Base-by-base conservation (phyloP, 2,888 invertebrate species). In the Rhynchonema sp. region DNA sequence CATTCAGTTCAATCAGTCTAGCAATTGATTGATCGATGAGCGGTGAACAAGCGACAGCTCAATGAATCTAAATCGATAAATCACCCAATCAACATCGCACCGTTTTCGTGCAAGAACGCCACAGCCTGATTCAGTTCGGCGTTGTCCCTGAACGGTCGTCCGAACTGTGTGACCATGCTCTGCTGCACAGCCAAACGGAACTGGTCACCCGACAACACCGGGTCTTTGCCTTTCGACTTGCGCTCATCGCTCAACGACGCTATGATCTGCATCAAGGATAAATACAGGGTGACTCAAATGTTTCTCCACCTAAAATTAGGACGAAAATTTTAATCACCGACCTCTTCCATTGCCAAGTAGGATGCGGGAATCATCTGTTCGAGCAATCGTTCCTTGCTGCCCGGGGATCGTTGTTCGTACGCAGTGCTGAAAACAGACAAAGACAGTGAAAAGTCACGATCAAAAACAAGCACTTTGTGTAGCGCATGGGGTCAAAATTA, bases 51-150 rank as follows among this genome's bases (percentile, higher is more conserved):
- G n/a, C n/a, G n/a, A n/a, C n/a, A n/a, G n/a, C n/a, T n/a, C n/a
- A n/a, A n/a, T n/a, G n/a, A n/a, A n/a, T n/a, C n/a, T n/a, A n/a
- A n/a, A n/a, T n/a, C n/a, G n/a, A n/a, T n/a, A n/a, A n/a, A 22
- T 27, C 13, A 38, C 13, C 9, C n/a, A n/a, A n/a, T n/a, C n/a
- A n/a, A 54, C 54, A 26, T 3, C 25, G 2, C 3, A 81, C 89
- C 96, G 74, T 96, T 96, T 70, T 98, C 98, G 72, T 98, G 96
- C 1, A 98, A 79, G 75, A 98, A 98, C 73, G 90, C 81, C 0
- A 94, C 92, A 0, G 96, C 98, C 72, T 94, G 91, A 68, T 88
- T 86, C 58, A 94, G 74, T 73, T 94, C 94, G 0, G 87, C 84
- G 55, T 66, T 54, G 62, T 74, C 72, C 88, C 92, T n/a, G 22